Evolutionary conservation across 2,888 invertebrate genomes (phyloP).

Genomic region (Hirudinaria manillensis): DNA sequence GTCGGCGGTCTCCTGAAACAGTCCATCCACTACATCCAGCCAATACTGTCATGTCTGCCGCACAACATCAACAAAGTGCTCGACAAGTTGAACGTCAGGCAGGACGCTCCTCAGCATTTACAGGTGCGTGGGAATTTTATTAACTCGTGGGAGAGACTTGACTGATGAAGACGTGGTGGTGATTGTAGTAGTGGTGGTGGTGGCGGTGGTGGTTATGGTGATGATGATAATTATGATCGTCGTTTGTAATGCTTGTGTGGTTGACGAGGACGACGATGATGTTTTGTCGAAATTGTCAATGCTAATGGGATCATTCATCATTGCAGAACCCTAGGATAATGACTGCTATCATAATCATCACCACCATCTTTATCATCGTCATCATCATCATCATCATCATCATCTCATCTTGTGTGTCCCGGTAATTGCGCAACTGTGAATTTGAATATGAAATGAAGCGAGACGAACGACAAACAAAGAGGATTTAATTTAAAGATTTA

Average conservation of each 20-base stretch:
- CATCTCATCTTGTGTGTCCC: no score
- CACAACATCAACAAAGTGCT: constrained; percentile 40
- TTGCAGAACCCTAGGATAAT: no score
- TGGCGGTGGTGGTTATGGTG: constrained; percentile 1
- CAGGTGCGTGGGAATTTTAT: constrained; percentile 20
- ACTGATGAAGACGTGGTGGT: not conserved
- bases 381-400: no score
- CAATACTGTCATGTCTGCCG: constrained; percentile 41
- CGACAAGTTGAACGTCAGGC: constrained; percentile 40
- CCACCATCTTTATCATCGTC: no score
- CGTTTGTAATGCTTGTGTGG: not conserved
- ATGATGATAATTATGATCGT: constrained; percentile 24
- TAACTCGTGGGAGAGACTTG: no score
- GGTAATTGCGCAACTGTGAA: no score
- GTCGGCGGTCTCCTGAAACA: constrained; percentile 39
- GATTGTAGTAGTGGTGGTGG: not conserved
- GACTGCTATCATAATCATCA: no score
- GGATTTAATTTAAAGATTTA: no score
- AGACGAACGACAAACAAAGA: no score
- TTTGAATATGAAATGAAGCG: no score
- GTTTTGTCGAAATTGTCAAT: no score
- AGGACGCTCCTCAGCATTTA: constrained; percentile 38
- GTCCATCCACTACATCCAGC: constrained; percentile 43
- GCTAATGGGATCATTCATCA: no score
- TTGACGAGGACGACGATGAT: constrained; percentile 20